Base-by-base conservation (phyloP, 2,797 vertebrate species). In the Epinephelus malabaricus region DNA sequence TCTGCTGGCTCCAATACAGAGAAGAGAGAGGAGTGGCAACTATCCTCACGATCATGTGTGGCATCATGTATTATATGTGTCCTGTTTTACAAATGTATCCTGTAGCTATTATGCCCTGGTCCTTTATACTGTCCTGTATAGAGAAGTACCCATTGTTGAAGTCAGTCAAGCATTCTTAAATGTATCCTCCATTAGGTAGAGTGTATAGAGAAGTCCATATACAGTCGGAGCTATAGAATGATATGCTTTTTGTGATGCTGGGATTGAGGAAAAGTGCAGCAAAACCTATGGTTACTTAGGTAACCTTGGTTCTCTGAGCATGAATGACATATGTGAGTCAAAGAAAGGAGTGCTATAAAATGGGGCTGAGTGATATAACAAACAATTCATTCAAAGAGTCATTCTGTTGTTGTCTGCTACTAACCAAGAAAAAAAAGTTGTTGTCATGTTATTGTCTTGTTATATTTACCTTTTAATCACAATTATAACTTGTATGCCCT, bases 1-100 rank as follows among this genome's bases (percentile, higher is more conserved):
- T 64, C 19, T 59, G 51, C 49, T 14, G 27, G 13, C 58, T 78
- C 69, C 18, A 46, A 13, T 19, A n/a, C 21, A 17, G n/a, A 66
- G 49, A 79, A 14, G 18, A 25, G 51, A 23, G 47, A 65, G 3
- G 18, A 47, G 25, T 23, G 65, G n/a, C 55, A n/a, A 12, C 13
- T 23, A 14, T 19, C 2, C 14, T 69, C 5, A 0, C n/a, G 47
- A 1, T 59, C 25, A 13, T 40, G 25, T 50, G 19, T 49, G 23
- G 30, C 38, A 27, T 40, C 14, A 18, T 53, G 46, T 19, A 38
- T 38, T 58, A 51, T 30, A 18, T 5, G 1, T 61, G 53, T 47
- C 61, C n/a, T 47, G 7, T 34, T 70, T 64, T 12, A 23, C 25
- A 59, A 19, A 25, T 59, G 0, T 53, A 12, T 60, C 38, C 47